Evolutionary conservation across 2,797 vertebrate genomes (phyloP).

Genomic region (Ispidina lecontei): DNA sequence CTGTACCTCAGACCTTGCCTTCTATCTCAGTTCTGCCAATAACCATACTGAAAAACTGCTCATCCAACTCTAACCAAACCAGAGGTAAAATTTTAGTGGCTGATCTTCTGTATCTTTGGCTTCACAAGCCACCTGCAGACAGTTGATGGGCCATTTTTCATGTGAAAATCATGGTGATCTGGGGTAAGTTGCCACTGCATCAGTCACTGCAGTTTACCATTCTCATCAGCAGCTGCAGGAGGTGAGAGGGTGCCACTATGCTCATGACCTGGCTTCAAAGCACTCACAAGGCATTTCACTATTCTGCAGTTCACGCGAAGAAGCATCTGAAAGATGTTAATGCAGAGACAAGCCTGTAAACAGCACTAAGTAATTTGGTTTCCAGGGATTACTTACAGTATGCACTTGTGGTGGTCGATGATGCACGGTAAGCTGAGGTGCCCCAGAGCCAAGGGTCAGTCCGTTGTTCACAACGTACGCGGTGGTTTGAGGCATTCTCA

Average conservation of each 20-base stretch:
- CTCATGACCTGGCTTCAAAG: neutral
- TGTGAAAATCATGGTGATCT: neutral
- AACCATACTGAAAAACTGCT: neutral
- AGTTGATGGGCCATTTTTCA: neutral
- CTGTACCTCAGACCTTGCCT: neutral
- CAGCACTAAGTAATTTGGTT: neutral
- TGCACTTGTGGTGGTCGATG: constrained; percentile 88
- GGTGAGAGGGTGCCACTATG: neutral
- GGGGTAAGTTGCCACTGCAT: neutral
- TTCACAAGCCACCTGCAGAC: neutral
- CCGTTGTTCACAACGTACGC: constrained; percentile 83
- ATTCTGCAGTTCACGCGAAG: neutral
- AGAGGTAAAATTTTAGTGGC: neutral
- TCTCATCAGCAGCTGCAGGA: neutral
- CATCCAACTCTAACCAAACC: neutral
- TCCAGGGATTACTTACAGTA: constrained; percentile 59
- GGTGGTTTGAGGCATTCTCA: constrained; percentile 85
- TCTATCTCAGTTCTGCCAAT: neutral
- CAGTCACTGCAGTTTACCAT: neutral
- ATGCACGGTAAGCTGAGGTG: constrained; percentile 89
- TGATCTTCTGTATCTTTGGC: neutral
- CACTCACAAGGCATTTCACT: neutral
- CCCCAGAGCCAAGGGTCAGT: constrained; percentile 78
- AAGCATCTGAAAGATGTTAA: neutral
- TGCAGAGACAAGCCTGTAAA: neutral